Percentiles rank a stretch among this genome's conserved stretches.
Conservation (phyloP, 2,113 vertebrate genomes). For the Lycaon pictus region DNA sequence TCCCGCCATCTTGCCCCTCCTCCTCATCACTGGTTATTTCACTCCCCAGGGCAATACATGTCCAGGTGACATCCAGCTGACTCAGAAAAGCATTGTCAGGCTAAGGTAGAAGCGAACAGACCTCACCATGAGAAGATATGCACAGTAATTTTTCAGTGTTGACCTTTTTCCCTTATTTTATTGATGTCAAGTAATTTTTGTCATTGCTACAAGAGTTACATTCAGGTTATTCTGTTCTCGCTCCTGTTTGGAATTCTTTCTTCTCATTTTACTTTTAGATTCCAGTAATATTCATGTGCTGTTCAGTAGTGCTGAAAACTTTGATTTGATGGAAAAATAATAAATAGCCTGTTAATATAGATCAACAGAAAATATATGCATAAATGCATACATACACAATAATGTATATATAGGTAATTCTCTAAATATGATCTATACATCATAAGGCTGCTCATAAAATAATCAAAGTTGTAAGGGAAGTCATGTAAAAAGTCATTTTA, state of each 20-base stretch:
- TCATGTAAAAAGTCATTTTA: not conserved
- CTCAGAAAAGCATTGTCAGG: not conserved
- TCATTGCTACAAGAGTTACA: not conserved
- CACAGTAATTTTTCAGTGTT: not conserved
- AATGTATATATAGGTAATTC: not conserved
- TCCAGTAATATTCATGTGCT: not conserved
- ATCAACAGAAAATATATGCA: not conserved
- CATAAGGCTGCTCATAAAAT: not conserved
- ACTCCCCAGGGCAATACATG: not conserved
- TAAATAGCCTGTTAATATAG: not conserved
- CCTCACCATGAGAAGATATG: not conserved
- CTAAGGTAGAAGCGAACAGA: not conserved
- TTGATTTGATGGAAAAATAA: not conserved
- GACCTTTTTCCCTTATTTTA: not conserved
- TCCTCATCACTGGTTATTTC: not conserved
- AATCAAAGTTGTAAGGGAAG: not conserved
- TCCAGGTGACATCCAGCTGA: not conserved
- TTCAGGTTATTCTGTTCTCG: not conserved
- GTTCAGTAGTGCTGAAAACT: too few species aligned
- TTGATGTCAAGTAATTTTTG: not conserved
- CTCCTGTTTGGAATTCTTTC: not conserved
- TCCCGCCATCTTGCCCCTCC: too few species aligned
- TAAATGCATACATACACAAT: not conserved
- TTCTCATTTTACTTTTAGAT: not conserved
- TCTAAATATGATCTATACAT: not conserved